Evolutionary conservation across 1,140 invertebrate species (phyloP), one percentile per base, ranked within the genome.

Genomic region (Pseudomyrmex dendroicus): DNA sequence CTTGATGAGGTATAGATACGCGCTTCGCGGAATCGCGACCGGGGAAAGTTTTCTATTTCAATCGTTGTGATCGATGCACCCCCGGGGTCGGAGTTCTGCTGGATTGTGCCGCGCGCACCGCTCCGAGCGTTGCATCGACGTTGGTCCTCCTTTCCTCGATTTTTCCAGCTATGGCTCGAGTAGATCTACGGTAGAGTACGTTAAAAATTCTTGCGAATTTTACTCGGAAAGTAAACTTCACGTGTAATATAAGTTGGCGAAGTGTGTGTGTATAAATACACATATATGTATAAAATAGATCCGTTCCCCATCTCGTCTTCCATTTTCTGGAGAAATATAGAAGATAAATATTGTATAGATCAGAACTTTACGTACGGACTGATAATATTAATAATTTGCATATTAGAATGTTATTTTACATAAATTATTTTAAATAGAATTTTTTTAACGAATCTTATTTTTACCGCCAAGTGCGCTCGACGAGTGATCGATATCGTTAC

Each of bases 21-120:
- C 66, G 76, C 48, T 80, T 70, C 76, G 76, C 66, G 76, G 66
- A 80, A 80, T 61, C 66, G 76, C 76, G 46, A n/a, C 46, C 20
- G 44, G 76, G 54, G 76, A 80, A 80, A 80, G 76, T 80, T 80
- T 80, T 80, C 76, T 80, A 80, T 80, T 80, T 80, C 76, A 72
- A 72, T 80, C 76, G 73, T 13, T 22, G 22, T 80, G 66, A 80
- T 80, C 66, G 76, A 80, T 80, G 68, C 56, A 46, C 56, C 67
- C 54, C 22, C 76, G 66, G 76, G 54, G 76, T 80, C 66, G 76
- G 22, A 61, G 76, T 25, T 78, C 17, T 54, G 64, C 61, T n/a
- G 66, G 15, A 59, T 80, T 80, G 72, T 82, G 48, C 62, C 70
- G 25, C 72, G 48, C 20, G 48, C 20, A 17, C 76, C 10, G 54